A percentile compares a stretch with the other conserved stretches of the same genome.
Evolutionary conservation across 2,888 invertebrate genomes (phyloP).

Genomic region (Enchytraeus crypticus): DNA sequence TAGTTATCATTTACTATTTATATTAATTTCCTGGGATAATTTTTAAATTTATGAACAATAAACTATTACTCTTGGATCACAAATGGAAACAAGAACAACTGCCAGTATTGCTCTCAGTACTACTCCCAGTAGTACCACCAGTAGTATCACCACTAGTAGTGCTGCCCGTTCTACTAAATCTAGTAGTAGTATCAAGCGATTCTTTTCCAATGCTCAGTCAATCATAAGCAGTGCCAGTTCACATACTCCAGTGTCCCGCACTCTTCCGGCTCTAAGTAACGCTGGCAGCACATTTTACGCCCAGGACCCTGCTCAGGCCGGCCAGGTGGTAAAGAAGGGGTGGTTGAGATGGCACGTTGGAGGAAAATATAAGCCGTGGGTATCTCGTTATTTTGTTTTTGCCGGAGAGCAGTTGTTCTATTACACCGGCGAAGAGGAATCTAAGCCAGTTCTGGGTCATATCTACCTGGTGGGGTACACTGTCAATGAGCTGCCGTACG

Average conservation of each 20-base stretch:
- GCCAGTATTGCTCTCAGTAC: no score
- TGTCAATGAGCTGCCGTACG: slow-evolving; percentile 34
- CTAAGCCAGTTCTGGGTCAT: slow-evolving; percentile 29
- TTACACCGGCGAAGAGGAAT: slow-evolving; percentile 39
- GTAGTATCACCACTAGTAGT: no score
- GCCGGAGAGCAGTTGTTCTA: slow-evolving; percentile 38
- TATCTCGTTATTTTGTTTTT: slow-evolving; percentile 37
- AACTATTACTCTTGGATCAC: no score
- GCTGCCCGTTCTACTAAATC: no score
- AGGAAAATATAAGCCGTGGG: slow-evolving; percentile 39
- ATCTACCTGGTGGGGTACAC: slow-evolving; percentile 38
- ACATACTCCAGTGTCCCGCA: background rate
- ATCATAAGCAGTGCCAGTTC: background rate
- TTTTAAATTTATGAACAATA: no score
- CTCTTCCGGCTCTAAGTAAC: background rate
- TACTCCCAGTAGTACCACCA: no score
- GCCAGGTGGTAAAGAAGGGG: slow-evolving; percentile 27
- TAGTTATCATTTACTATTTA: no score
- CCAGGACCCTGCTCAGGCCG: background rate
- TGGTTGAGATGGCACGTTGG: slow-evolving; percentile 42
- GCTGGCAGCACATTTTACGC: slow-evolving; percentile 1
- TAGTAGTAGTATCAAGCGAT: no score
- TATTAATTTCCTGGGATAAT: no score
- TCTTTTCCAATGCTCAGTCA: no score
- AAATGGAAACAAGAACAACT: no score